phyloP scores from a whole-genome alignment of 2,113 vertebrate species.

The Dromaius novaehollandiae region DNA sequence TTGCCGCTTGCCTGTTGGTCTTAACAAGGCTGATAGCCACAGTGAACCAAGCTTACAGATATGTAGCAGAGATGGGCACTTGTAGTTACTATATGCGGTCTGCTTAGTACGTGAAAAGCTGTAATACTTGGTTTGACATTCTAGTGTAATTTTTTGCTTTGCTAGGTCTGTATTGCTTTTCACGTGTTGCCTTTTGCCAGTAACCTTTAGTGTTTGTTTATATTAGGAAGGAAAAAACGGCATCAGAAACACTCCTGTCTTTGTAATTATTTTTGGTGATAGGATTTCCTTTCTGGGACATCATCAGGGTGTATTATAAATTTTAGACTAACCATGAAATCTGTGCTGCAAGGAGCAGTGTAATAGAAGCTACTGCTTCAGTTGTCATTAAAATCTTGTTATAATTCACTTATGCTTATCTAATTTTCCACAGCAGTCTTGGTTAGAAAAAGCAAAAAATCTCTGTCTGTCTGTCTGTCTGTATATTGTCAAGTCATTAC shows the following conservation, averaged over 20 bases:
- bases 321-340: background rate
- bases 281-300: background rate
- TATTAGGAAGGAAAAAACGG: background rate
- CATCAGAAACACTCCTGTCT: background rate
- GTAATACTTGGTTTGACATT: background rate
- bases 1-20: background rate
- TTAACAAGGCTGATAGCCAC: background rate
- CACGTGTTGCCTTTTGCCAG: background rate
- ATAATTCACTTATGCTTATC: background rate
- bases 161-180: background rate
- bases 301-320: background rate
- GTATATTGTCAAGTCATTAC: background rate
- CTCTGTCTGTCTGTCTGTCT: background rate
- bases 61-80: background rate
- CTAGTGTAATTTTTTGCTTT: background rate
- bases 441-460: conserved; percentile 20
- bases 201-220: background rate
- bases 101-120: background rate
- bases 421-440: background rate
- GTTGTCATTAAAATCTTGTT: background rate
- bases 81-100: background rate
- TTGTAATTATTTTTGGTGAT: background rate
- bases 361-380: background rate
- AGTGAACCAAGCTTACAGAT: background rate
- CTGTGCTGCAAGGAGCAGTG: background rate